Conservation (phyloP, 2,113 vertebrate genomes). For the Kobus ellipsiprymnus region DNA sequence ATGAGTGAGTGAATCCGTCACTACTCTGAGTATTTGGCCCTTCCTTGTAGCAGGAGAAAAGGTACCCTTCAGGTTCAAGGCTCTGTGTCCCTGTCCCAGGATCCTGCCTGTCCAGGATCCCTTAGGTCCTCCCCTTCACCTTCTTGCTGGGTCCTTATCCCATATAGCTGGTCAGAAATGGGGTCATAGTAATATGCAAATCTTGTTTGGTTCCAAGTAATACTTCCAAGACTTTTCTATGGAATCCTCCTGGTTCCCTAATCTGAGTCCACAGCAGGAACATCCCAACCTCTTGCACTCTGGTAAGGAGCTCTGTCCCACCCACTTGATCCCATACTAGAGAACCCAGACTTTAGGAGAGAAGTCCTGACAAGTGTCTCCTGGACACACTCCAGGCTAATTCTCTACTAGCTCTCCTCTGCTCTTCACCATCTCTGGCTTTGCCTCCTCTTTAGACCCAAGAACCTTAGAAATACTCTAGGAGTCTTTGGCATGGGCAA, state of each 20-base stretch:
- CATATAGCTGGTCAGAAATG: not conserved
- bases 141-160: not conserved
- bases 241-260: not conserved
- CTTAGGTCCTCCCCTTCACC: not conserved
- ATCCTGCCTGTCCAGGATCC: not conserved
- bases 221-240: not conserved
- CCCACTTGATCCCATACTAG: not conserved
- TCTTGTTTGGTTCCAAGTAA: not conserved
- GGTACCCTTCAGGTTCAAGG: not conserved
- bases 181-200: not conserved
- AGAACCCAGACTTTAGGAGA: not conserved
- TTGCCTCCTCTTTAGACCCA: constrained; percentile 16
- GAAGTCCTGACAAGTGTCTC: not conserved
- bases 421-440: not conserved
- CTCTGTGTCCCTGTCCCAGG: not conserved
- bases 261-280: not conserved
- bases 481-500: not conserved
- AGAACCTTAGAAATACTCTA: constrained; percentile 19
- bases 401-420: not conserved
- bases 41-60: not conserved
- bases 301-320: not conserved
- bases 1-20: not conserved
- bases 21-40: not conserved
- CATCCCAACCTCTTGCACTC: not conserved
- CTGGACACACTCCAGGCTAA: not conserved